These are phyloP conservation scores for Apodemia zela DNA, from an alignment of 2,888 invertebrate genomes.

Conservation along the genomic window DNA sequence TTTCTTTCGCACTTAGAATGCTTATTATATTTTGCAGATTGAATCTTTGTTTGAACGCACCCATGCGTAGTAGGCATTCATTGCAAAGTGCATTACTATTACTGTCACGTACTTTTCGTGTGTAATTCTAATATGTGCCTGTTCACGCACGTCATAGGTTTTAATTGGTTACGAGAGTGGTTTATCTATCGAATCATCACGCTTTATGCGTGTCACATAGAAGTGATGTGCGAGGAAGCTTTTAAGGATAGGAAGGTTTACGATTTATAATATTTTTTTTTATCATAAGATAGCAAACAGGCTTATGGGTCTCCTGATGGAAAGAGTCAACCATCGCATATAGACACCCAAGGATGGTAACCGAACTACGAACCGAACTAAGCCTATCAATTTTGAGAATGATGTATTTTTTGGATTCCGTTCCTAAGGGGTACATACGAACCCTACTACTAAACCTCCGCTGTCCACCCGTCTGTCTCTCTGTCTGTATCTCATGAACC, in stretches of 20 bases:
- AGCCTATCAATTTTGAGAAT: too few species aligned
- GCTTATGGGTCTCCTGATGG: too few species aligned
- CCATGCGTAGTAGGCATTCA: slow-evolving; percentile 45
- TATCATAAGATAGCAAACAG: too few species aligned
- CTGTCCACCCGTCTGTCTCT: too few species aligned
- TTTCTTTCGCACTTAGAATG: slow-evolving; percentile 66
- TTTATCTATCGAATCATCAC: not conserved
- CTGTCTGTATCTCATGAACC: too few species aligned
- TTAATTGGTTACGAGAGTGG: slow-evolving; percentile 5
- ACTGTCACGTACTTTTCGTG: slow-evolving; percentile 28
- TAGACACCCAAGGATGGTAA: too few species aligned
- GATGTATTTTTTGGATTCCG: too few species aligned
- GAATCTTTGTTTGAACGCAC: slow-evolving; percentile 56
- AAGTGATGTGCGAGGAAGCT: not conserved
- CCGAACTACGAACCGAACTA: too few species aligned
- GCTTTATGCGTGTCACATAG: not conserved
- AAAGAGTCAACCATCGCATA: too few species aligned
- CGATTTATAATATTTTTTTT: not conserved
- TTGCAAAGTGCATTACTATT: slow-evolving; percentile 27
- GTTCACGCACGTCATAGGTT: slow-evolving; percentile 22
- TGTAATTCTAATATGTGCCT: slow-evolving; percentile 22
- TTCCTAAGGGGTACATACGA: too few species aligned
- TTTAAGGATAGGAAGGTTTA: not conserved
- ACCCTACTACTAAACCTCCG: too few species aligned
- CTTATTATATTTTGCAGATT: slow-evolving; percentile 61